phyloP scores from a whole-genome alignment of 2,797 vertebrate genomes.

The Galago senegalensis region DNA sequence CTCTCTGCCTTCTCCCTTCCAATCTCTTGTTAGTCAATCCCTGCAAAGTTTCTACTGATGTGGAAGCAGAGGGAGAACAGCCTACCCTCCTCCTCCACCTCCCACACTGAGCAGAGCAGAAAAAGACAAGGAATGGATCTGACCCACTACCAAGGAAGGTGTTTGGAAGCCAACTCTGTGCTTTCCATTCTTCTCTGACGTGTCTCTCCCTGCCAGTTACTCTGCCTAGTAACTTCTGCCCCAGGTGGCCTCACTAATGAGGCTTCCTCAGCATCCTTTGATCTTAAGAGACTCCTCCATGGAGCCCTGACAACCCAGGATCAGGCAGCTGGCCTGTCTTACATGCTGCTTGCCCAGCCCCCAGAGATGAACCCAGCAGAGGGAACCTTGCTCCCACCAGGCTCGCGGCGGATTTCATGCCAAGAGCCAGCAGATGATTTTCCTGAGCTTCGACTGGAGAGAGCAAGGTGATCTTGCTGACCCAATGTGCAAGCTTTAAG shows the following conservation, averaged over 20 bases:
- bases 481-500: background rate
- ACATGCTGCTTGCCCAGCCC: background rate
- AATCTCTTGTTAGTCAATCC: background rate
- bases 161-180: background rate
- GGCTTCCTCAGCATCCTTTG: background rate
- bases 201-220: background rate
- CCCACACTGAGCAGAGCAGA: background rate
- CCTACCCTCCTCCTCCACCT: accelerated
- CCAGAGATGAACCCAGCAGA: background rate
- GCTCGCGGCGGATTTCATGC: background rate
- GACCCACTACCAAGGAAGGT: background rate
- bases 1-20: background rate
- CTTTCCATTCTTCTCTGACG: background rate
- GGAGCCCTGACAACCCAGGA: background rate
- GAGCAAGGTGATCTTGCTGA: background rate
- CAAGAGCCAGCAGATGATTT: background rate
- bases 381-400: background rate
- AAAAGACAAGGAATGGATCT: background rate
- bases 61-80: background rate
- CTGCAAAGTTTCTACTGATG: background rate
- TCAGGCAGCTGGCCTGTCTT: background rate
- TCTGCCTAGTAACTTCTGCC: background rate
- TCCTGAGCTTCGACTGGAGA: background rate
- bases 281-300: background rate
- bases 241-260: background rate